Base-by-base conservation (phyloP, 2,113 vertebrate genomes). In the Antigone vipio region DNA sequence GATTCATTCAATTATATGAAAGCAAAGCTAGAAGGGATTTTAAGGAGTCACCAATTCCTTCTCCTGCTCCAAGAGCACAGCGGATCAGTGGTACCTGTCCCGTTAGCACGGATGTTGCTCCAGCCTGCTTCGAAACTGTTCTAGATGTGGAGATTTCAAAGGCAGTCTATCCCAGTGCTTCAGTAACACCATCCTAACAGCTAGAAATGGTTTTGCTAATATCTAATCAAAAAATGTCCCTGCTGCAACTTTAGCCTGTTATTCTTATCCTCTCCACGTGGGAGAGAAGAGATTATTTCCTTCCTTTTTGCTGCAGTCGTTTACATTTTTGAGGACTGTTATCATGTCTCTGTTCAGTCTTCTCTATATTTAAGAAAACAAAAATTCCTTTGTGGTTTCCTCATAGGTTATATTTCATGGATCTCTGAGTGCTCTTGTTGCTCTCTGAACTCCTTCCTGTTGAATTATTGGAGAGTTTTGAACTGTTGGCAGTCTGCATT, bases 311-410 rank as follows among this genome's bases (percentile, higher is more conserved):
- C 74, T 95, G 88, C 49, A 82, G 81, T 87, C 42, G 69, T 95
- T 96, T 96, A 96, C 92, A 97, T 96, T 97, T 97, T 96, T 97
- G 81, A 95, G 81, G 77, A 58, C 94, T 97, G 95, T 85, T 96
- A 96, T 95, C 95, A 95, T 85, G 89, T 91, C 94, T 96, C 93
- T 73, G 71, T 62, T 89, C 96, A 69, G 93, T 56, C 66, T 90
- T 93, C 83, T 87, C 81, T 76, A 23, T 69, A 76, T 82, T 92
- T 85, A 82, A 95, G 77, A 96, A 94, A 95, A 91, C 87, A 96
- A 76, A 94, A 96, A 96, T 93, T 93, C 89, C 62, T 92, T 73
- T 92, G 81, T 30, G 0, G 0, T 96, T 90, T 95, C 74, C 74
- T 94, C 87, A 89, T 52, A 76, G 74, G 53, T 89, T 96, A 21